Base-by-base conservation (phyloP, 2,888 invertebrate genomes). In the Aspidiotus rigidus region DNA sequence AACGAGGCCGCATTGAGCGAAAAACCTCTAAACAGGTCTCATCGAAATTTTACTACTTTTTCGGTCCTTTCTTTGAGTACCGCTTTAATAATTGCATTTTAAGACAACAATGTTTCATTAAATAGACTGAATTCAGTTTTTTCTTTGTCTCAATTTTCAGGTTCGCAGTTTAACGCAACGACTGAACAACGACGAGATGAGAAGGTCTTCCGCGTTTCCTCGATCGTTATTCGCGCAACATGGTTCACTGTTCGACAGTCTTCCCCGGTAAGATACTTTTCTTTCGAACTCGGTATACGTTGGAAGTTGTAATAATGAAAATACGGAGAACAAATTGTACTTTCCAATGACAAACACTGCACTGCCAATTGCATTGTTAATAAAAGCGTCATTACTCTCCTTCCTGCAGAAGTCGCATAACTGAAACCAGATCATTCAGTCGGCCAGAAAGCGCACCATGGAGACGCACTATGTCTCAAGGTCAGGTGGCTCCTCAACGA, bases 161-260 rank as follows among this genome's bases (percentile, higher is more conserved):
- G 90, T 90, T 11, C 85, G 91, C 70, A 90, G 89, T 73, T 80
- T 93, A 71, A 93, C 93, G 7, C 88, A 90, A 77, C 85, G 90
- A 73, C 81, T 92, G 74, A 91, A 91, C 78, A 88, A 90, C 59
- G 91, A 91, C 75, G 90, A 90, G 75, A 86, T 86, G 57, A 80
- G 83, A 70, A 77, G 83, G 72, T 80, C 83, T 59, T 83, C 59
- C 28, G 73, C 72, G 16, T 75, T 75, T 57, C 75, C 75, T 41
- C 64, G 80, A 77, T 74, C 78, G 76, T 72, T 80, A 77, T 70
- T 78, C 84, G 85, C 61, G 83, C 82, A 75, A 82, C 84, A 76
- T 80, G 85, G 74, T 76, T 86, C 74, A 77, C 78, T 74, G 80
- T 83, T 74, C 81, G 81, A 80, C 74, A 81, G 82, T 71, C 81